phyloP scores from a whole-genome alignment of 2,797 vertebrate species.

The Philypnodon macrostomus region DNA sequence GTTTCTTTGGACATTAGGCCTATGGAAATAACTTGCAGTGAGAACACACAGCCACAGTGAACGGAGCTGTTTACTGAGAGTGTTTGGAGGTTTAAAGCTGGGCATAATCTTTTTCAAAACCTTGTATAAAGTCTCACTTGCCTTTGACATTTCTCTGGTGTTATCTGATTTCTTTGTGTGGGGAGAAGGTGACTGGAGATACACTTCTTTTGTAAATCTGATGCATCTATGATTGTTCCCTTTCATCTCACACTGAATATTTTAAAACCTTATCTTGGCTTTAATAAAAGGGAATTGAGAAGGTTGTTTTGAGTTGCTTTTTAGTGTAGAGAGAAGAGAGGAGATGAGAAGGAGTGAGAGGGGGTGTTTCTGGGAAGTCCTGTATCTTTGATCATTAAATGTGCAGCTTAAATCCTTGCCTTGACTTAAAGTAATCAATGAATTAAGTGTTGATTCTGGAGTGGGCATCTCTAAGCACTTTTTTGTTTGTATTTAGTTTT shows the following conservation, averaged over 20 bases:
- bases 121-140: neutral
- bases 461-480: neutral
- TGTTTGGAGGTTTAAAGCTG: neutral
- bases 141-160: constrained; percentile 5
- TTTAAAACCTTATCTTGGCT: constrained; percentile 28
- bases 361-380: constrained; percentile 48
- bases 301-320: constrained; percentile 9
- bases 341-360: constrained; percentile 23
- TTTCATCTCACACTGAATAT: constrained; percentile 25
- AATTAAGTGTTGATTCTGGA: constrained; percentile 9
- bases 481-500: constrained; percentile 23
- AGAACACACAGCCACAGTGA: neutral
- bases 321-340: neutral
- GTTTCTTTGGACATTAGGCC: too few relatives aligned
- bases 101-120: neutral
- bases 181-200: neutral
- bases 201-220: constrained; percentile 10
- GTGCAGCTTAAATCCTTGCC: constrained; percentile 1
- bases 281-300: constrained; percentile 19
- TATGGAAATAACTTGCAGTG: too few relatives aligned
- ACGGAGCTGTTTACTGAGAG: too few relatives aligned
- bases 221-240: constrained; percentile 14
- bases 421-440: neutral
- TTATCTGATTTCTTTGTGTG: constrained; percentile 11
- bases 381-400: neutral